A percentile compares a stretch with the other conserved stretches of the same genome.
Conservation (phyloP, 2,797 vertebrate genomes). For the Ispidina lecontei region DNA sequence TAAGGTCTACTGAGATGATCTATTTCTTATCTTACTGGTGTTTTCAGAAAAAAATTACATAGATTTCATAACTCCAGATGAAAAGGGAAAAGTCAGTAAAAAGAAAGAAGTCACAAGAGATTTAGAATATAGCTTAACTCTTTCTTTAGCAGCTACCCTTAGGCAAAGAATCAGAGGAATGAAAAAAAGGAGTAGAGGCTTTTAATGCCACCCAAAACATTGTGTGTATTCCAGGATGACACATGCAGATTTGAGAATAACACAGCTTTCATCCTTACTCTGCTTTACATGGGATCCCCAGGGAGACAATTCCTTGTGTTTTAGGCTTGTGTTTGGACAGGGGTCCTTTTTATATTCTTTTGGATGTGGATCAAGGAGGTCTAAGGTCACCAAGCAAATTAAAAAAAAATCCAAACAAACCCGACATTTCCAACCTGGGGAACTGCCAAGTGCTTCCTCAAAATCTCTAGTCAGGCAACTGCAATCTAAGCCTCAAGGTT, state of each 20-base stretch:
- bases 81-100: background rate
- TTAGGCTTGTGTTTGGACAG: background rate
- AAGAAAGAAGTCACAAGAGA: background rate
- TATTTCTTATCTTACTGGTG: background rate
- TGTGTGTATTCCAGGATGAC: background rate
- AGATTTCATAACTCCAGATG: background rate
- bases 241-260: background rate
- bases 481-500: background rate
- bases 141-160: background rate
- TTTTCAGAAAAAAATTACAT: background rate
- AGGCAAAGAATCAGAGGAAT: background rate
- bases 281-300: background rate
- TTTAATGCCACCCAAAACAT: background rate
- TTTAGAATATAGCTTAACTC: background rate
- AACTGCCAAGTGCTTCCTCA: background rate
- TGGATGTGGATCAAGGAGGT: background rate
- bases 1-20: background rate
- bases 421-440: background rate
- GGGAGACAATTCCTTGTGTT: background rate
- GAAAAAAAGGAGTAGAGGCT: background rate
- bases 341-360: background rate
- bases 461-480: background rate
- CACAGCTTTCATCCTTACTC: background rate
- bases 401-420: background rate
- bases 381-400: background rate